Conservation (phyloP, 2,113 vertebrate species). For the Microcebus lehilahytsara region DNA sequence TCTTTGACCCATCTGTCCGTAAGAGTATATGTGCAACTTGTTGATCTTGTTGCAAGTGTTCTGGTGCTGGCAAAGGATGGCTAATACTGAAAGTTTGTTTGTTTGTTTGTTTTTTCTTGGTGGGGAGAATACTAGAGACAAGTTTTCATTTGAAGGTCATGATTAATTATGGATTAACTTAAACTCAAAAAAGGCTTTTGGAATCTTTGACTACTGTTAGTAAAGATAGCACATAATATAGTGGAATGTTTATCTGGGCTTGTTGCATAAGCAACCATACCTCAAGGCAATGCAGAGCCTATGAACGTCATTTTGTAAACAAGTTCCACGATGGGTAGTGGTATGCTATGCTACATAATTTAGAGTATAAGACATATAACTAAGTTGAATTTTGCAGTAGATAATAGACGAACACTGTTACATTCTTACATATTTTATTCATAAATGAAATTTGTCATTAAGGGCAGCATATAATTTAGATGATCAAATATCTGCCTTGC, state of each 20-base stretch:
- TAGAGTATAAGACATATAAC: neutral
- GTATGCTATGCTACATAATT: conserved; percentile 66
- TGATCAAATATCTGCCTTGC: conserved; percentile 67
- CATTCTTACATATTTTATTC: conserved; percentile 69
- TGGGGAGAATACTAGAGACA: conserved; percentile 67
- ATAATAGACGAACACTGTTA: conserved; percentile 39
- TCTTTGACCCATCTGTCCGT: conserved; percentile 41
- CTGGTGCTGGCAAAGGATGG: conserved; percentile 45
- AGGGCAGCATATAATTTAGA: conserved; percentile 70
- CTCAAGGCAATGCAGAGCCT: conserved; percentile 69
- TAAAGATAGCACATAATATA: conserved; percentile 73
- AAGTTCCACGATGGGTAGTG: conserved; percentile 68
- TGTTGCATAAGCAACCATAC: conserved; percentile 76
- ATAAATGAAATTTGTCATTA: conserved; percentile 69
- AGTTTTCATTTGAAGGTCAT: conserved; percentile 79
- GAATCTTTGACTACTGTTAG: conserved; percentile 80
- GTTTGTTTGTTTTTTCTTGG: conserved; percentile 41
- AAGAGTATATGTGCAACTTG: conserved; percentile 51
- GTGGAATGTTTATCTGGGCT: conserved; percentile 78
- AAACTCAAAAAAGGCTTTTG: conserved; percentile 72
- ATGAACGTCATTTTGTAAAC: conserved; percentile 67
- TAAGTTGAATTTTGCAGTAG: conserved; percentile 61
- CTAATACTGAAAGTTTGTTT: neutral
- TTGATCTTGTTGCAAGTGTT: conserved; percentile 48
- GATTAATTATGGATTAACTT: conserved; percentile 80